Evolutionary conservation across 2,797 vertebrate species (phyloP).

Genomic region (Microctenopoma stevenorrisi): DNA sequence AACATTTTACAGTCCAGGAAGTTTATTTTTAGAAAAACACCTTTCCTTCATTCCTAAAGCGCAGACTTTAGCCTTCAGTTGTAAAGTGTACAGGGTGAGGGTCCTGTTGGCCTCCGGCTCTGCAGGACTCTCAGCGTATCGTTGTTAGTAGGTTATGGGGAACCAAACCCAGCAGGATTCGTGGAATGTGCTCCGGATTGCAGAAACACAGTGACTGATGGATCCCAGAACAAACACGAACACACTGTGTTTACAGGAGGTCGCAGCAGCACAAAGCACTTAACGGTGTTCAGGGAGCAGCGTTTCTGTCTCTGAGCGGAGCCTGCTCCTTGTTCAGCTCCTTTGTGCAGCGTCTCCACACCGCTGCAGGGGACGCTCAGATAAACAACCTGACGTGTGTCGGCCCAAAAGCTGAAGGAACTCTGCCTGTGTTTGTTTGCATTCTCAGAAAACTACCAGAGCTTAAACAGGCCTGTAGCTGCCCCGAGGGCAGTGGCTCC

Average conservation of each 20-base stretch:
- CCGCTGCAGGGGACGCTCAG: conserved; percentile 3
- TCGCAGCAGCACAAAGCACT: conserved; percentile 37
- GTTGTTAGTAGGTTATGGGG: conserved; percentile 59
- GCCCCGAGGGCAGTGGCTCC: conserved; percentile 4
- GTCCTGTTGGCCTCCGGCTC: conserved; percentile 12
- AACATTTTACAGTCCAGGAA: too few species aligned
- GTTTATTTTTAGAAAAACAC: too few species aligned
- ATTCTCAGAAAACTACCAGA: not conserved
- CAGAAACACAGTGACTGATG: conserved; percentile 67
- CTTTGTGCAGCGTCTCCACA: not conserved
- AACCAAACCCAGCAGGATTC: conserved; percentile 79
- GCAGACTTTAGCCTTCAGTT: too few species aligned
- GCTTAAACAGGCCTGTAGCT: not conserved
- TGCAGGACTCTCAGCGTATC: conserved; percentile 39
- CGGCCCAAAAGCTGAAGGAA: conserved; percentile 23
- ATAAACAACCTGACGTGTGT: conserved; percentile 22
- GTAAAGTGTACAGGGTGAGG: too few species aligned
- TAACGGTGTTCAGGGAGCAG: conserved; percentile 6
- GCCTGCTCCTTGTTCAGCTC: conserved; percentile 1
- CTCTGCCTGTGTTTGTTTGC: conserved; percentile 13
- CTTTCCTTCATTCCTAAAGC: too few species aligned
- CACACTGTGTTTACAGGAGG: conserved; percentile 45
- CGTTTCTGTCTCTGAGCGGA: conserved; percentile 18
- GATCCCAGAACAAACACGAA: conserved; percentile 57
- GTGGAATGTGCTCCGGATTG: conserved; percentile 77